Conservation (phyloP, 2,888 invertebrate genomes). For the Pristionchus mayeri region DNA sequence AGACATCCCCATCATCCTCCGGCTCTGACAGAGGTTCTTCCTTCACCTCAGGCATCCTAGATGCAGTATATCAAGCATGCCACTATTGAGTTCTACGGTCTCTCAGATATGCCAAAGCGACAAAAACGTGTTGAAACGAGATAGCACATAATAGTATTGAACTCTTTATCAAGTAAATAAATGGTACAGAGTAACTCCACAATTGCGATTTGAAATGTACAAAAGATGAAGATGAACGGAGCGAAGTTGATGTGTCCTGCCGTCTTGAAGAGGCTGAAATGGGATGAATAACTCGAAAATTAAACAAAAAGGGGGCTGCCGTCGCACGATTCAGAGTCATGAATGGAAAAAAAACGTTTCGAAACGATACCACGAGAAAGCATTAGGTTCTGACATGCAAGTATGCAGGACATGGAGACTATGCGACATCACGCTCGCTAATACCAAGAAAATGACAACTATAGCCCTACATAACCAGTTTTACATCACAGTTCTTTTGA, state of each 20-base stretch:
- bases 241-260: too few relatives aligned
- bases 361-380: too few relatives aligned
- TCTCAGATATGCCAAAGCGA: slow-evolving; percentile 33
- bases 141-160: not conserved
- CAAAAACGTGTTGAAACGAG: not conserved
- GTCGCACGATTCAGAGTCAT: slow-evolving; percentile 63
- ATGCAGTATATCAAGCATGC: too few relatives aligned
- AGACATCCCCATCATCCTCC: slow-evolving; percentile 19
- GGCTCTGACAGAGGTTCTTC: slow-evolving; percentile 34
- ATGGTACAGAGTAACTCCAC: not conserved
- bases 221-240: not conserved
- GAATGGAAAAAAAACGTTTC: too few relatives aligned
- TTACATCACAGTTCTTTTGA: too few relatives aligned
- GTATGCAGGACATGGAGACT: too few relatives aligned
- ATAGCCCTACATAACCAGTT: too few relatives aligned
- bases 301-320: slow-evolving; percentile 52
- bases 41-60: slow-evolving; percentile 8
- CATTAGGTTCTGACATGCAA: too few relatives aligned
- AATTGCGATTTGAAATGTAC: not conserved
- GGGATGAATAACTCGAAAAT: not conserved
- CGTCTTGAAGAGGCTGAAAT: too few relatives aligned
- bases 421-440: too few relatives aligned
- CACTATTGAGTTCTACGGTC: not conserved
- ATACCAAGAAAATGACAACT: too few relatives aligned
- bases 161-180: too few relatives aligned